These are phyloP conservation scores for Trinorchestia longiramus DNA, from an alignment of 1,140 invertebrate species.

Conservation along the genomic window DNA sequence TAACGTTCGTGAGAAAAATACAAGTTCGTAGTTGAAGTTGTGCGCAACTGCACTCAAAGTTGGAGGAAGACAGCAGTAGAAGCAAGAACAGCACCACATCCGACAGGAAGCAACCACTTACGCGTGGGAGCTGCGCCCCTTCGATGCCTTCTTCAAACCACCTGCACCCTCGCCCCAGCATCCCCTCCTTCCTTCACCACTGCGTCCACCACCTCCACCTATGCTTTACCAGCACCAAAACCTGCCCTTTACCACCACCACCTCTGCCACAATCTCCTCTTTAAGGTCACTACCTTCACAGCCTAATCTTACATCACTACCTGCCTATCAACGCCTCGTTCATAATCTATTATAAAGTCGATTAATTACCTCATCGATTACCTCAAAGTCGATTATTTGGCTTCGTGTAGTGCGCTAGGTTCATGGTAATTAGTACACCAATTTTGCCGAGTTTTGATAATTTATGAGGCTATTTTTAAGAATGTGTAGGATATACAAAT, in stretches of 20 bases:
- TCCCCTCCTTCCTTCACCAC: neutral
- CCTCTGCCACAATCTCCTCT: neutral
- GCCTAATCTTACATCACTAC: neutral
- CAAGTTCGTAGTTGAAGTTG: neutral
- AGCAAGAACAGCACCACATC: slow-evolving; percentile 11
- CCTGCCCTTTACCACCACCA: neutral
- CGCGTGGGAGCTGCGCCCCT: slow-evolving; percentile 35
- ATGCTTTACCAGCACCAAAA: neutral
- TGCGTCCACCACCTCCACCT: neutral
- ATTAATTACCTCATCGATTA: too few relatives aligned
- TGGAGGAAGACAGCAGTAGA: neutral
- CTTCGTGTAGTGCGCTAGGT: neutral
- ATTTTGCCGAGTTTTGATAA: neutral
- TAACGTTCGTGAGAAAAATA: neutral
- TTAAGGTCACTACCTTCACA: neutral
- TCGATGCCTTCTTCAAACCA: neutral
- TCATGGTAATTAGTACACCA: neutral
- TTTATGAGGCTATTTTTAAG: too few relatives aligned
- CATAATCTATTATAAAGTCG: too few relatives aligned
- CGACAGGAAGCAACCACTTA: slow-evolving; percentile 47
- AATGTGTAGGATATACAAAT: too few relatives aligned
- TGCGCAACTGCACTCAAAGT: neutral
- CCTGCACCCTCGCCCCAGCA: neutral
- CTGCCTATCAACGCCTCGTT: too few relatives aligned
- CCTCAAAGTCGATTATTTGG: too few relatives aligned